A percentile compares a stretch with the other conserved stretches of the same genome.
Evolutionary conservation across 2,888 invertebrate species (phyloP).

Genomic region (Tryphoninae sp.): DNA sequence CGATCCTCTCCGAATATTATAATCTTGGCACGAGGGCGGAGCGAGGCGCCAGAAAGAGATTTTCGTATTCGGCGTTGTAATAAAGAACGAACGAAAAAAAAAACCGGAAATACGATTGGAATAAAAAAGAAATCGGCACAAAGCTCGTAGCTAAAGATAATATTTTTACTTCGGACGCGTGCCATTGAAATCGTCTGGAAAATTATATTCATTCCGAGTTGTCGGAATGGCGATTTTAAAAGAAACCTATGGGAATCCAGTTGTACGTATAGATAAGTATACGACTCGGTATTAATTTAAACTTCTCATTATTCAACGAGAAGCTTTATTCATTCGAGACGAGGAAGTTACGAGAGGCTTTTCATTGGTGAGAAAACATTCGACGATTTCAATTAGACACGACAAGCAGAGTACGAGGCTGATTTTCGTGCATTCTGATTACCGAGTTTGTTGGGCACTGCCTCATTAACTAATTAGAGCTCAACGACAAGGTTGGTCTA

Average conservation of each 20-base stretch:
- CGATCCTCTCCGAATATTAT: slow-evolving; percentile 45
- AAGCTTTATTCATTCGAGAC: slow-evolving; percentile 23
- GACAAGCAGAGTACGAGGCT: slow-evolving; percentile 60
- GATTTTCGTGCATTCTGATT: slow-evolving; percentile 55
- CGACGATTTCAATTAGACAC: slow-evolving; percentile 65
- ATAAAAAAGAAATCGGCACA: not conserved
- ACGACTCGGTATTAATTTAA: slow-evolving; percentile 32
- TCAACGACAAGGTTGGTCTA: slow-evolving; percentile 39
- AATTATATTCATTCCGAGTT: not conserved
- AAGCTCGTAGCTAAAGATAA: slow-evolving; percentile 3
- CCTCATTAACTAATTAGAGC: slow-evolving; percentile 66
- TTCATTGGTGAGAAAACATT: slow-evolving; percentile 32
- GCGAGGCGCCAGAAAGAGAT: not conserved
- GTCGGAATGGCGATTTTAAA: not conserved
- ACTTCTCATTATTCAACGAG: slow-evolving; percentile 8
- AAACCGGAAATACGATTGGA: no score
- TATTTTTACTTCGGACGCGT: not conserved
- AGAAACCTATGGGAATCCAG: not conserved
- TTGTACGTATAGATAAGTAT: not conserved
- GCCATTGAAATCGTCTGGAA: slow-evolving; percentile 1
- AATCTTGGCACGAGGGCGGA: slow-evolving; percentile 4
- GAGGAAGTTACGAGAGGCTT: slow-evolving; percentile 16
- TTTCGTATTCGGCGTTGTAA: not conserved
- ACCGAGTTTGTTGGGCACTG: slow-evolving; percentile 57
- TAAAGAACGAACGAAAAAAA: not conserved